Conservation (phyloP, 2,113 vertebrate species). For the Catharus minimus region DNA sequence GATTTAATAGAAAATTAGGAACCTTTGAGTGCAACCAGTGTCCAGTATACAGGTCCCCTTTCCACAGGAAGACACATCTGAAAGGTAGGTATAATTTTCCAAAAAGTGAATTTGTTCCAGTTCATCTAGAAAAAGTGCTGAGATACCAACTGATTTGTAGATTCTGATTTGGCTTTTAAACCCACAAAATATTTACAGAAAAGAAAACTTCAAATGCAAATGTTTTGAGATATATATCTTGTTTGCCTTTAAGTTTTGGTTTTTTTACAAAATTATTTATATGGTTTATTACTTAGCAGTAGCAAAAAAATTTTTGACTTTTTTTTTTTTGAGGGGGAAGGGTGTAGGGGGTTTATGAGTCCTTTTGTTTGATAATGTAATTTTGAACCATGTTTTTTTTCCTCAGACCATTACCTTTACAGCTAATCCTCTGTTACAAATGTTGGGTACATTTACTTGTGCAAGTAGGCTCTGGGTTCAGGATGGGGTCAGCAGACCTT, state of each 20-base stretch:
- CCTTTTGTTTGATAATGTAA: neutral
- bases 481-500: neutral
- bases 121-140: neutral
- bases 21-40: neutral
- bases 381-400: neutral
- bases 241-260: neutral
- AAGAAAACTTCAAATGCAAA: neutral
- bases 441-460: neutral
- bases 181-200: neutral
- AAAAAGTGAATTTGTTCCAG: neutral
- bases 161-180: neutral
- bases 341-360: too few relatives aligned
- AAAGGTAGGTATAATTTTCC: neutral
- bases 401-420: neutral
- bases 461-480: neutral
- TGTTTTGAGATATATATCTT: neutral
- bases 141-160: neutral
- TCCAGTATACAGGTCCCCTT: neutral
- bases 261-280: neutral
- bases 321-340: rapidly evolving
- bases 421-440: neutral
- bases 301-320: neutral
- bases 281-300: neutral
- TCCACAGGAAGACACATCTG: neutral
- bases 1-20: neutral